Evolutionary conservation across 2,797 vertebrate genomes (phyloP).

Genomic region (Malacoctenus gilli): DNA sequence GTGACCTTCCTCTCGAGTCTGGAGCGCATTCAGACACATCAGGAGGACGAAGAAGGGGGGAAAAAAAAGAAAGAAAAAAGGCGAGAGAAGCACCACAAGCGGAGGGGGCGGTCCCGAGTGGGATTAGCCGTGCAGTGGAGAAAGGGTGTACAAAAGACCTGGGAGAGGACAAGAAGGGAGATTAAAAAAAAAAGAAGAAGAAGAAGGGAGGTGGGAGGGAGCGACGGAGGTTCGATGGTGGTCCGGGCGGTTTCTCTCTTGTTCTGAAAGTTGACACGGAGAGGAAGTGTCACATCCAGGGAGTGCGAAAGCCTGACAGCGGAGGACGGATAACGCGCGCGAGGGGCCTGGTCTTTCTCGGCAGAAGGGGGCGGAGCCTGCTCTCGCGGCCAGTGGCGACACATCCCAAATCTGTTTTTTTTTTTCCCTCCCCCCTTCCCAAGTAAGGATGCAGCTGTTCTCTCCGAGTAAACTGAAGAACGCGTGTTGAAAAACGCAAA

Average conservation of each 20-base stretch:
- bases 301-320: constrained; percentile 28
- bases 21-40: constrained; percentile 61
- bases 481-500: too few relatives aligned
- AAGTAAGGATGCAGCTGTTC: too few relatives aligned
- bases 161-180: constrained; percentile 58
- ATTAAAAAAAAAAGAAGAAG: constrained; percentile 17
- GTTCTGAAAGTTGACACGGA: constrained; percentile 45
- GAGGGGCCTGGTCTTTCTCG: constrained; percentile 4
- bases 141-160: constrained; percentile 69
- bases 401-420: too few relatives aligned
- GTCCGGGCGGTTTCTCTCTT: constrained; percentile 39
- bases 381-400: too few relatives aligned
- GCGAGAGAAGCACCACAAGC: constrained; percentile 56
- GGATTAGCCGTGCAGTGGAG: constrained; percentile 71
- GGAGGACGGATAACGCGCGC: too few relatives aligned
- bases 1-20: constrained; percentile 74
- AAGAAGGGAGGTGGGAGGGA: constrained; percentile 14
- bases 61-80: too few relatives aligned
- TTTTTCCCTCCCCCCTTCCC: too few relatives aligned
- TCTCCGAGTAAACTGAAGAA: too few relatives aligned
- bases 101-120: constrained; percentile 61
- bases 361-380: background rate
- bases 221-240: constrained; percentile 23
- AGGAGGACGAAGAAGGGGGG: background rate
- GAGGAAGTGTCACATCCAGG: constrained; percentile 72